Conservation (phyloP, 2,797 vertebrate species). For the Eremophila alpestris region DNA sequence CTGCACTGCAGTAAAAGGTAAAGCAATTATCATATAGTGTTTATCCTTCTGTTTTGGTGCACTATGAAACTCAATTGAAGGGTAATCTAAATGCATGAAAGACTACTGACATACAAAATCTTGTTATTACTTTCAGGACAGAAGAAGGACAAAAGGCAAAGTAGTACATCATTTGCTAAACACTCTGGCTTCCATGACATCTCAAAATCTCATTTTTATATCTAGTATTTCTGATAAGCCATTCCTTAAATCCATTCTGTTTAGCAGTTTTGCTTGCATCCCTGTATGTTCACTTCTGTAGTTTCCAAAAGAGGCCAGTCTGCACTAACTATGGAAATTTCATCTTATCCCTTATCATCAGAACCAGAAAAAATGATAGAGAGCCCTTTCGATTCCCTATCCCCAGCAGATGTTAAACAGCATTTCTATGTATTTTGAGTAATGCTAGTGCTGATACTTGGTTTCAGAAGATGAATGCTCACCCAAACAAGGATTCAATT, state of each 20-base stretch:
- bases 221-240: not conserved
- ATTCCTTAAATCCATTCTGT: not conserved
- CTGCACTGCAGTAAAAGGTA: constrained; percentile 35
- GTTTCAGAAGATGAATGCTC: constrained; percentile 40
- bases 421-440: not conserved
- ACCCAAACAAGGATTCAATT: constrained; percentile 38
- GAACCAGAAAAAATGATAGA: not conserved
- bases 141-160: constrained; percentile 24
- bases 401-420: not conserved
- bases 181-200: not conserved
- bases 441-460: constrained; percentile 3
- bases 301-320: not conserved
- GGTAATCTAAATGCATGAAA: constrained; percentile 55
- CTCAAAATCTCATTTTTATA: not conserved
- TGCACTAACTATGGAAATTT: not conserved
- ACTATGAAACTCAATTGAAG: not conserved
- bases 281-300: not conserved
- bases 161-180: not conserved
- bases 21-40: constrained; percentile 32
- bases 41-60: constrained; percentile 49
- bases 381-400: not conserved
- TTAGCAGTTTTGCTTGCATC: not conserved
- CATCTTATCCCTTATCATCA: not conserved
- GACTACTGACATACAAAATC: not conserved
- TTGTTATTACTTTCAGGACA: not conserved